A percentile compares a stretch with the other conserved stretches of the same genome.
Evolutionary conservation across 1,140 invertebrate species (phyloP).

Genomic region (Cherax destructor): DNA sequence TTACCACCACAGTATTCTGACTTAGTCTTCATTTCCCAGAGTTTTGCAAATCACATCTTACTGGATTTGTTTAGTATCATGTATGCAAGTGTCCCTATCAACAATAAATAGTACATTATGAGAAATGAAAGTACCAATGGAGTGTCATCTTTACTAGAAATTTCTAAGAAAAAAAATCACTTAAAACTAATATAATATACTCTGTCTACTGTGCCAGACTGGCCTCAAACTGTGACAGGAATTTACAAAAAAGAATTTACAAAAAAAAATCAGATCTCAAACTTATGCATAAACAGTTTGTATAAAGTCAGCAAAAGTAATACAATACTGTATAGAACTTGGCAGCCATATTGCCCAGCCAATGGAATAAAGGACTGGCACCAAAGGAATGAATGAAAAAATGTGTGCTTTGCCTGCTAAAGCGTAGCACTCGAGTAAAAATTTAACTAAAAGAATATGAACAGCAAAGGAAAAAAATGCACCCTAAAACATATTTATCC

Average conservation of each 20-base stretch:
- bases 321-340: background rate
- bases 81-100: too few relatives aligned
- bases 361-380: slow-evolving; percentile 43
- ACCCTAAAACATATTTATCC: background rate
- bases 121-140: slow-evolving; percentile 5
- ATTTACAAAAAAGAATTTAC: slow-evolving; percentile 18
- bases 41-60: too few relatives aligned
- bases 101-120: background rate
- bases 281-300: slow-evolving; percentile 39
- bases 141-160: slow-evolving; percentile 67
- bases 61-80: too few relatives aligned
- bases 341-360: slow-evolving; percentile 14
- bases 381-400: slow-evolving; percentile 31
- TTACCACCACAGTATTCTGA: too few relatives aligned
- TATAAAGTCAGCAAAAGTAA: slow-evolving; percentile 19
- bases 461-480: slow-evolving; percentile 9
- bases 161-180: slow-evolving; percentile 57
- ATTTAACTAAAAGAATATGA: background rate
- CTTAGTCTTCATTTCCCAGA: too few relatives aligned
- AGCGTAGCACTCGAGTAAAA: slow-evolving; percentile 8
- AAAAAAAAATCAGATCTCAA: slow-evolving; percentile 62
- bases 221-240: slow-evolving; percentile 58
- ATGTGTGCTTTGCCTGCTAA: background rate
- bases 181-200: slow-evolving; percentile 64
- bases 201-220: slow-evolving; percentile 52